phyloP scores from a whole-genome alignment of 2,113 vertebrate genomes.

The Jacana jacana region DNA sequence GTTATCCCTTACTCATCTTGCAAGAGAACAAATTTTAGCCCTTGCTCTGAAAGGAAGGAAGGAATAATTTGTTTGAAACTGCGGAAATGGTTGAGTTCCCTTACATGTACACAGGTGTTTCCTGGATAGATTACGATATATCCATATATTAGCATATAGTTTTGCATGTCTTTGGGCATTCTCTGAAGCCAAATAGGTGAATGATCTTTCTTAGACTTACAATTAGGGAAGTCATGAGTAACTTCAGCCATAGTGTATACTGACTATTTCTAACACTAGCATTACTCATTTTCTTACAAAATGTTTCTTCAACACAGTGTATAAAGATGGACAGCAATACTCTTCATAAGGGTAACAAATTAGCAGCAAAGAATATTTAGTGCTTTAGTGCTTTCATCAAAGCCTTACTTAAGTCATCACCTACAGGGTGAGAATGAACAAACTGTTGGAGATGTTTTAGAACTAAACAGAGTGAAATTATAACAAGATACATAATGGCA shows the following conservation, averaged over 20 bases:
- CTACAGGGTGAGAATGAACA: not conserved
- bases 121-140: not conserved
- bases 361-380: not conserved
- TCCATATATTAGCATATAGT: not conserved
- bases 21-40: not conserved
- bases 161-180: not conserved
- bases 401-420: not conserved
- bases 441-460: not conserved
- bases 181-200: not conserved
- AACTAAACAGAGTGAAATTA: not conserved
- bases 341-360: not conserved
- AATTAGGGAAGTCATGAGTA: not conserved
- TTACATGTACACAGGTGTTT: not conserved
- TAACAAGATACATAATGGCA: not conserved
- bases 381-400: not conserved
- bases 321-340: not conserved
- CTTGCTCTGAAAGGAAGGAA: constrained; percentile 22
- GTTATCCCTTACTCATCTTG: not conserved
- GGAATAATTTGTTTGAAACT: not conserved
- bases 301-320: not conserved
- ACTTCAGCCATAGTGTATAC: accelerated
- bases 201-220: not conserved
- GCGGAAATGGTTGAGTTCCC: not conserved
- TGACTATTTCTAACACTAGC: not conserved
- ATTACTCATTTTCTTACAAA: not conserved